Conservation (phyloP, 2,888 invertebrate genomes). For the Adela reaumurella region DNA sequence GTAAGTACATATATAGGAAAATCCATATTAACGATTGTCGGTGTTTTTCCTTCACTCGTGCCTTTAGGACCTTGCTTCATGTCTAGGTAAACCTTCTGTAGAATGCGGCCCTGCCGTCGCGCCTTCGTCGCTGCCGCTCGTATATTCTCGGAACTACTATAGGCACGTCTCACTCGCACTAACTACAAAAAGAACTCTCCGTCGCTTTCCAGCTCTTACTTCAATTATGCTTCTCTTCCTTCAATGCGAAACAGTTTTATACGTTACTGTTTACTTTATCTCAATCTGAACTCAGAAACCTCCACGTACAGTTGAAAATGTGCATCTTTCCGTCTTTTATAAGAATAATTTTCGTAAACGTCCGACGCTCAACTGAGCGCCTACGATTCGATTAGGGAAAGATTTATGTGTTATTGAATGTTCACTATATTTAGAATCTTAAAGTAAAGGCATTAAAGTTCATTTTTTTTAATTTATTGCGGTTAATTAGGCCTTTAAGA, state of each 20-base stretch:
- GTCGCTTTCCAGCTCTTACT: slow-evolving; percentile 54
- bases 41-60: too few species aligned
- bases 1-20: too few species aligned
- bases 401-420: slow-evolving; percentile 27
- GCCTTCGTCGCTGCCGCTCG: too few species aligned
- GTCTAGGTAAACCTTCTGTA: too few species aligned
- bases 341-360: slow-evolving; percentile 26
- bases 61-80: too few species aligned
- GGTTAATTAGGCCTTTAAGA: slow-evolving; percentile 31
- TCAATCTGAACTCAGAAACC: slow-evolving; percentile 20
- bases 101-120: too few species aligned
- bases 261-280: not conserved
- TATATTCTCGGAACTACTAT: slow-evolving; percentile 47
- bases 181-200: slow-evolving; percentile 54
- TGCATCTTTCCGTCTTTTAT: slow-evolving; percentile 14
- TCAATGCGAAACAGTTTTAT: not conserved
- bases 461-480: slow-evolving; percentile 11
- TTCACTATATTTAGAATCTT: not conserved
- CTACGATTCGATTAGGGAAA: slow-evolving; percentile 28
- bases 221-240: slow-evolving; percentile 44
- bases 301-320: slow-evolving; percentile 15
- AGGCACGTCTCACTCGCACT: slow-evolving; percentile 57
- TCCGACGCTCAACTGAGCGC: not conserved
- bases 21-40: too few species aligned
- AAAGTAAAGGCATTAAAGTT: slow-evolving; percentile 16